Conservation (phyloP, 1,140 invertebrate genomes). For the Bactericera cockerelli region DNA sequence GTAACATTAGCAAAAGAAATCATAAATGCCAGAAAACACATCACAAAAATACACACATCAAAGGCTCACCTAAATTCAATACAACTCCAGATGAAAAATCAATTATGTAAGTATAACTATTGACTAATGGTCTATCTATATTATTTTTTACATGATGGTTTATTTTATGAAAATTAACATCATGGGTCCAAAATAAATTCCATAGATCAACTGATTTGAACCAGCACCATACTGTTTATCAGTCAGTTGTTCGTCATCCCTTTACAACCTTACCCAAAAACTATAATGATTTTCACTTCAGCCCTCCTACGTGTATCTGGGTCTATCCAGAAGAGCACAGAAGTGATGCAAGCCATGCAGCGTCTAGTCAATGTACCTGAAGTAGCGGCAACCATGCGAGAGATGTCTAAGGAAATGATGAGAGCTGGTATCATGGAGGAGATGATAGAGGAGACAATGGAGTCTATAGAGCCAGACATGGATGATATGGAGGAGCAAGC, state of each 20-base stretch:
- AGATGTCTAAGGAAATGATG: constrained; percentile 98
- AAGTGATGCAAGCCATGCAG: constrained; percentile 97
- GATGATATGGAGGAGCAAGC: constrained; percentile 87
- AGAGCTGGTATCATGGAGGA: constrained; percentile 97
- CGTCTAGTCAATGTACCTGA: constrained; percentile 76
- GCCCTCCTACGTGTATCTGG: constrained; percentile 82
- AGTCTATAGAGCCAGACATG: constrained; percentile 61
- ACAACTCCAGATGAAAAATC: constrained; percentile 95
- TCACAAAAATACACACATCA: constrained; percentile 80
- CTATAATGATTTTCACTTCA: constrained; percentile 26
- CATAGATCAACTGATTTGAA: neutral
- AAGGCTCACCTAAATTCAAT: constrained; percentile 98
- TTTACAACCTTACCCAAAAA: no score
- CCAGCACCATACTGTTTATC: no score
- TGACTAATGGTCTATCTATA: neutral
- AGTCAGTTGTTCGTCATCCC: neutral
- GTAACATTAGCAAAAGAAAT: constrained; percentile 91
- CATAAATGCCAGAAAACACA: constrained; percentile 72
- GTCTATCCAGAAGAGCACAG: constrained; percentile 78
- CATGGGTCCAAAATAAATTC: no score
- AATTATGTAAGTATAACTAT: constrained; percentile 49
- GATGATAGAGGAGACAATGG: constrained; percentile 97
- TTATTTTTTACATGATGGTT: no score
- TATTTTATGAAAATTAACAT: no score
- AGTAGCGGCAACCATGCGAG: constrained; percentile 89